Evolutionary conservation across 1,140 invertebrate genomes (phyloP), one percentile per base, ranked within the genome.

Genomic region (Pissodes strobi): DNA sequence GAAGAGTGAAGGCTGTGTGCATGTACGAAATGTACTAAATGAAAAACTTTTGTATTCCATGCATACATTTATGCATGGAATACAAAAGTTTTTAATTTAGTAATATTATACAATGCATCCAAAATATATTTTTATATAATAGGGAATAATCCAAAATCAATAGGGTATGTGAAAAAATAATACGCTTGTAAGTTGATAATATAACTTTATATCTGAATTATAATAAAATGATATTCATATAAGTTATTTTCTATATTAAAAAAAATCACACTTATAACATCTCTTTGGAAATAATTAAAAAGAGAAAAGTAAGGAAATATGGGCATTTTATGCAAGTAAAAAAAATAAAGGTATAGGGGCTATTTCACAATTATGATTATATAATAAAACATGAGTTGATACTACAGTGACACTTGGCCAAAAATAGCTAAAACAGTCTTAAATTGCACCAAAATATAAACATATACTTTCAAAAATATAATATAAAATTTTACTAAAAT

Each of bases 211-310:
- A 67, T 68, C 64, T 66, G 67, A 66, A 68, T 72, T 67, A 63
- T 69, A 70, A 73, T 73, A 73, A 73, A 73, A 73, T 72, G 70
- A 73, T 71, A 72, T 70, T 67, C 61, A 69, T 69, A 70, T 64
- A 70, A 72, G 67, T 72, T 71, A 71, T 66, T 71, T 51, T 67
- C 70, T 70, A 70, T 68, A 67, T 61, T 62, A 30, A 30, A 67
- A 74, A 72, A 74, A 75, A 72, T 75, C 73, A 75, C 72, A 74
- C 72, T 68, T 69, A 73, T 72, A 72, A 71, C 69, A 69, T 71
- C 65, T 75, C 74, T 75, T 75, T 75, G 74, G 74, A 73, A 71
- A 74, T 70, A 62, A 72, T 72, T 67, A 72, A 63, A 72, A 69
- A 71, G 59, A 70, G 67, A 59, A 65, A 70, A 67, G 53, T 68